Evolutionary conservation across 2,113 vertebrate genomes (phyloP).

Genomic region (Forbesichthys papilliferus): DNA sequence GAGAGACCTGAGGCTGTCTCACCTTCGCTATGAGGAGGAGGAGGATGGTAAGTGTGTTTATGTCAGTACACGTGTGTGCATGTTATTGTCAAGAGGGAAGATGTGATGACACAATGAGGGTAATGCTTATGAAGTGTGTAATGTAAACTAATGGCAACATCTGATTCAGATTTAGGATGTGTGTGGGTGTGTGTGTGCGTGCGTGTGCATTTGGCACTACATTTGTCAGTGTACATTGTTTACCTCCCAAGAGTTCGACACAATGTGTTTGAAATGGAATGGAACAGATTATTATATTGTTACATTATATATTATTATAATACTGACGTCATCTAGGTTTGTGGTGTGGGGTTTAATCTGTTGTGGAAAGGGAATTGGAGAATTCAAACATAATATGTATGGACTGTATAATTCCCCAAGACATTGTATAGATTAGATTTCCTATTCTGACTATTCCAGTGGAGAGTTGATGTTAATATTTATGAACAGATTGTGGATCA

Average conservation of each 20-base stretch:
- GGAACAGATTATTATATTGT: too few relatives aligned
- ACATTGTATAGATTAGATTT: slow-evolving; percentile 21
- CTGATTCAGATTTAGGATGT: neutral
- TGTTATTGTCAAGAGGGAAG: neutral
- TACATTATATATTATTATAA: neutral
- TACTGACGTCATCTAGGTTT: slow-evolving; percentile 18
- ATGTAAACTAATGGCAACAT: neutral
- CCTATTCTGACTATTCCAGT: neutral
- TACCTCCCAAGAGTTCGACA: slow-evolving; percentile 15
- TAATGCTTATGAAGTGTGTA: too few relatives aligned
- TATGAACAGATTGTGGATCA: slow-evolving; percentile 7
- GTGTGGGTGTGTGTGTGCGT: neutral
- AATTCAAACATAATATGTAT: neutral
- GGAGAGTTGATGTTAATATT: slow-evolving; percentile 2
- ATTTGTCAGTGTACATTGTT: slow-evolving; percentile 21
- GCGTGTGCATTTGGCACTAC: neutral
- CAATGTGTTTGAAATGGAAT: slow-evolving; percentile 26
- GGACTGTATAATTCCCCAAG: neutral
- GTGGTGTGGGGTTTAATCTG: neutral
- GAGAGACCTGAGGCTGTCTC: slow-evolving; percentile 74
- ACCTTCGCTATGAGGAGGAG: slow-evolving; percentile 83
- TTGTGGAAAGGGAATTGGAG: slow-evolving; percentile 8
- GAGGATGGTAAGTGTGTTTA: slow-evolving; percentile 75
- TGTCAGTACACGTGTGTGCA: slow-evolving; percentile 2
- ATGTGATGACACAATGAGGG: too few relatives aligned